Conservation (phyloP, 2,888 invertebrate species). For the Diaprepes abbreviatus region DNA sequence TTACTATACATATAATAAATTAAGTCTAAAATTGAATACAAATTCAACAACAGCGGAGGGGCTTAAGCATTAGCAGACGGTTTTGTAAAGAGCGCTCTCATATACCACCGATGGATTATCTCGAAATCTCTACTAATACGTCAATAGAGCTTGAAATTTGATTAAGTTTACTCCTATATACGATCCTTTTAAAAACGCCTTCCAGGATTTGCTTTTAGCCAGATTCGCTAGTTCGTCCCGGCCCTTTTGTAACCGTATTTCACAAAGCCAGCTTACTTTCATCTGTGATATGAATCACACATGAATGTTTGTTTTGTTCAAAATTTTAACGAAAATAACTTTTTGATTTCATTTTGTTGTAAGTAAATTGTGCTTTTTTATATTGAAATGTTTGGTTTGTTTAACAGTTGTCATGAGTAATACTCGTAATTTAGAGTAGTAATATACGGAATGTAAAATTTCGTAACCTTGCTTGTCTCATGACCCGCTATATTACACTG, state of each 20-base stretch:
- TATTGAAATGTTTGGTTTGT: too few species aligned
- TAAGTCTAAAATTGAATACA: too few species aligned
- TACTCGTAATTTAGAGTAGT: too few species aligned
- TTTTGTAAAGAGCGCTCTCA: slow-evolving; percentile 54
- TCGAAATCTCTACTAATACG: slow-evolving; percentile 66
- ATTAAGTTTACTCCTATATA: slow-evolving; percentile 64
- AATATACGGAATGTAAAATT: too few species aligned
- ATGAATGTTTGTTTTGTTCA: background rate
- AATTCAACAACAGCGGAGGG: background rate
- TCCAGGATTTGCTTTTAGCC: slow-evolving; percentile 47
- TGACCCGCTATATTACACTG: too few species aligned
- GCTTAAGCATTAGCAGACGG: slow-evolving; percentile 3
- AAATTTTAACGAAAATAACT: background rate
- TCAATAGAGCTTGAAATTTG: slow-evolving; percentile 67
- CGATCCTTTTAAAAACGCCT: slow-evolving; percentile 50
- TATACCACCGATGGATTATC: slow-evolving; percentile 61
- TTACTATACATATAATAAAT: too few species aligned
- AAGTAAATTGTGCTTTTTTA: too few species aligned
- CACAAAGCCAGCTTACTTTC: slow-evolving; percentile 24
- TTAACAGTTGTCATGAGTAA: too few species aligned
- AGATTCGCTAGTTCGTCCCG: slow-evolving; percentile 24
- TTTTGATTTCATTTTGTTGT: too few species aligned
- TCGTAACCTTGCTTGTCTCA: too few species aligned
- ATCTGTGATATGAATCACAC: slow-evolving; percentile 3
- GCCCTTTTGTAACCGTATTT: slow-evolving; percentile 21